A percentile compares a stretch with the other conserved stretches of the same genome.
Evolutionary conservation across 1,140 invertebrate genomes (phyloP).

Genomic region (Marisa cornuarietis): DNA sequence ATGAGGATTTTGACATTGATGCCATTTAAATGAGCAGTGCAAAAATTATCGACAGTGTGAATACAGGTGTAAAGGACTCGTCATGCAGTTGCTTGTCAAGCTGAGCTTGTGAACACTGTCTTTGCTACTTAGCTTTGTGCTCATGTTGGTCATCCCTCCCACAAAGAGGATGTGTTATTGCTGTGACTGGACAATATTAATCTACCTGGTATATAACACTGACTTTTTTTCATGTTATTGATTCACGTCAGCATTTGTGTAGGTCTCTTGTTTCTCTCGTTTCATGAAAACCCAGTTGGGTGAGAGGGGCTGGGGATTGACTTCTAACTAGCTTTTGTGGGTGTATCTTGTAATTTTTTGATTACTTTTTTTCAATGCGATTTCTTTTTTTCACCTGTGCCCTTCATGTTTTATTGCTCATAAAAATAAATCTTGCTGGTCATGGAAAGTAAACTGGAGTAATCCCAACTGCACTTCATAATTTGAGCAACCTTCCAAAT

Average conservation of each 20-base stretch:
- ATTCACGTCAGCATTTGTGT: not conserved
- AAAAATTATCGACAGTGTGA: not conserved
- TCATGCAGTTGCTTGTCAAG: not conserved
- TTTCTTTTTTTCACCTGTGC: too few relatives aligned
- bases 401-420: too few relatives aligned
- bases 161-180: not conserved
- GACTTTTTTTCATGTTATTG: not conserved
- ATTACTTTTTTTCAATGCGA: too few relatives aligned
- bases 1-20: conserved; percentile 59
- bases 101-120: not conserved
- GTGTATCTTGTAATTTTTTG: too few relatives aligned
- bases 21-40: conserved; percentile 44
- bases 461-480: too few relatives aligned
- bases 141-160: not conserved
- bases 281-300: not conserved
- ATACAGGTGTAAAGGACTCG: not conserved
- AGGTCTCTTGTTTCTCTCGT: too few relatives aligned
- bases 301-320: not conserved
- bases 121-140: not conserved
- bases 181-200: not conserved
- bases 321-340: not conserved
- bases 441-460: too few relatives aligned
- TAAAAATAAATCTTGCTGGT: too few relatives aligned
- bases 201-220: not conserved
- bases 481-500: too few relatives aligned